Base-by-base conservation (phyloP, 37 sponge, comb jelly and placozoan species). In the Diacarnus erythraeanus region DNA sequence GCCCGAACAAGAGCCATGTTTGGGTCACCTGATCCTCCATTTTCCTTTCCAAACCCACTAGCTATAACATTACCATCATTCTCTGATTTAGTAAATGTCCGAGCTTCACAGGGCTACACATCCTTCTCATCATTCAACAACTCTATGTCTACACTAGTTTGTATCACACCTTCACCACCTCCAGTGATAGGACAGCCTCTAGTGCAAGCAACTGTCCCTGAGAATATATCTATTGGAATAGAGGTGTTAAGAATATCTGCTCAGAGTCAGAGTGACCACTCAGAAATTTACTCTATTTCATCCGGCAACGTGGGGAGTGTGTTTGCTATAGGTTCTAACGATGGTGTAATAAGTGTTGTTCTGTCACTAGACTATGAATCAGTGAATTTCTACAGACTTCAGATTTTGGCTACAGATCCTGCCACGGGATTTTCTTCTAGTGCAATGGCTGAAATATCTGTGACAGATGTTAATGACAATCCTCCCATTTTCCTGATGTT, bases 401-500 rank as follows among this genome's bases (percentile, higher is more conserved):
- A 26, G 12, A 57, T 92, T 1, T 9, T 58, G n/a, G 93, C 85
- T 8, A 64, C 82, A 42, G 76, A 81, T 54, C 47, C 78, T 26
- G 43, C 74, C 20, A 78, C 66, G 15, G 39, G 36, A 5, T 47
- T 42, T 10, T 10, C 37, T 2, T 56, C 77, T 0, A 65, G 73
- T 35, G 82, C 83, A 59, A 35, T 6, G 17, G 75, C 85, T 4
- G 26, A 23, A 5, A 61, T 93, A 39, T 43, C 26, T 22, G 71
- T 91, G 33, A 64, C 69, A n/a, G 87, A 86, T 71, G 47, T 74
- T 31, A 84, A 92, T 31, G 86, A 89, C 75, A 85, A 90, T 41
- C 12, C 10, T 30, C 93, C 93, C 5, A 22, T 39, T 0, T 84
- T 88, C 42, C 42, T 61, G 17, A 25, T 18, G 17, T 10, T 56